Conservation (phyloP, 2,888 invertebrate species). For the Parapristionchus giblindavisi region DNA sequence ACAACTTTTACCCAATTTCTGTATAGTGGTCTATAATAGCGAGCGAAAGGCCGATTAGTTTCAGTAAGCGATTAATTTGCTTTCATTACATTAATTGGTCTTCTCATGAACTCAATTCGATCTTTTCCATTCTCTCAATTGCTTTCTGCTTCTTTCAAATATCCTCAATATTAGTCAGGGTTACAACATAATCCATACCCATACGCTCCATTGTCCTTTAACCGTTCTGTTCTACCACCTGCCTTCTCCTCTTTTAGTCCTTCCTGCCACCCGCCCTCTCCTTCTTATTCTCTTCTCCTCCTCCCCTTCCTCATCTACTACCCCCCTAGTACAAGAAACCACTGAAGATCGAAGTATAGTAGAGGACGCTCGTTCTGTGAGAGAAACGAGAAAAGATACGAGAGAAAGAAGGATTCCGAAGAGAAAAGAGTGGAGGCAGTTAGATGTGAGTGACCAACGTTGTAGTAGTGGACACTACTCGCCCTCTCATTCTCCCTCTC, state of each 20-base stretch:
- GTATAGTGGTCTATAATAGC: too few relatives aligned
- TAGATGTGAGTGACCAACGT: constrained; percentile 27
- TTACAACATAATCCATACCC: too few relatives aligned
- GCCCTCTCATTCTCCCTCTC: too few relatives aligned
- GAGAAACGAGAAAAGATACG: neutral
- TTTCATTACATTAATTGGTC: too few relatives aligned
- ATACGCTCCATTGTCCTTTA: neutral
- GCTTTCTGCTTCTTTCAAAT: neutral
- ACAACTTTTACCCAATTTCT: too few relatives aligned
- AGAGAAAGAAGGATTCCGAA: neutral
- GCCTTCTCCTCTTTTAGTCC: neutral
- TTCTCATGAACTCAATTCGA: too few relatives aligned
- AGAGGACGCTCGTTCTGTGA: constrained; percentile 18
- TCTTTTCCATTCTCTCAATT: constrained; percentile 17
- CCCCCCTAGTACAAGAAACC: constrained; percentile 6
- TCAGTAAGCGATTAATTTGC: too few relatives aligned
- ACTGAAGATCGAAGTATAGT: constrained; percentile 37
- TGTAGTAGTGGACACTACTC: constrained; percentile 29
- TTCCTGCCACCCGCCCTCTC: neutral
- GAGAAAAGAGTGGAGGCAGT: neutral
- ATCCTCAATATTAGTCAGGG: constrained; percentile 9
- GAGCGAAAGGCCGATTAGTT: too few relatives aligned
- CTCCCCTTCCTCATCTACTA: neutral
- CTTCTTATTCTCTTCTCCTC: neutral
- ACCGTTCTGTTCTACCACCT: neutral